Conservation (phyloP, 2,888 invertebrate genomes). For the Schizotus pectinicornis region DNA sequence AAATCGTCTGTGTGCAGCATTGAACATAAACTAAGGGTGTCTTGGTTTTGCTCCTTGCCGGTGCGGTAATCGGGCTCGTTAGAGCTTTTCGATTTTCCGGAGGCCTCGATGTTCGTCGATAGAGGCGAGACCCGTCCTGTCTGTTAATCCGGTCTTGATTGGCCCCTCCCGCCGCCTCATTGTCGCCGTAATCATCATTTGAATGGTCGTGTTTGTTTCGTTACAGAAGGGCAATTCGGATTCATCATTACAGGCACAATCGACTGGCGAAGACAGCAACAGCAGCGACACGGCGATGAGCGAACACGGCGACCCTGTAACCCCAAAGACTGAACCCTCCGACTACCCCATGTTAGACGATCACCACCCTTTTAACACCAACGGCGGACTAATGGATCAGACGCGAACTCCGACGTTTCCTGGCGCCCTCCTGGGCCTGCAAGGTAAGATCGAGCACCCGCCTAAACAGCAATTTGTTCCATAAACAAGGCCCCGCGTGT, state of each 20-base stretch:
- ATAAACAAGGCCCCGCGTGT: constrained; percentile 11
- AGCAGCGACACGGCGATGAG: constrained; percentile 84
- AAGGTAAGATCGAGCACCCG: constrained; percentile 63
- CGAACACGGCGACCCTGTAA: constrained; percentile 69
- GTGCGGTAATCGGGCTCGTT: too few relatives aligned
- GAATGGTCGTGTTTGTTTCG: constrained; percentile 10
- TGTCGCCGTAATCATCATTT: neutral
- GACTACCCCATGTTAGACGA: constrained; percentile 72
- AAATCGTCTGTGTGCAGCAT: too few relatives aligned
- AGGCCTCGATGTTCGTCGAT: neutral
- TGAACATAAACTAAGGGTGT: too few relatives aligned
- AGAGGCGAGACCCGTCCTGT: neutral
- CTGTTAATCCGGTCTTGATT: neutral
- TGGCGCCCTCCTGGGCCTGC: constrained; percentile 78
- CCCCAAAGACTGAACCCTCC: constrained; percentile 76
- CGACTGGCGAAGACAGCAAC: constrained; percentile 82
- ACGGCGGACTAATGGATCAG: constrained; percentile 67
- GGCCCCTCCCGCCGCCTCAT: neutral
- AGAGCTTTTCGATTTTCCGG: too few relatives aligned
- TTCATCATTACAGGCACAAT: constrained; percentile 68
- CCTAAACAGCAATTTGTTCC: constrained; percentile 11
- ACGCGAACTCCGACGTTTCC: constrained; percentile 78
- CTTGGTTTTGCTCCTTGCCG: too few relatives aligned
- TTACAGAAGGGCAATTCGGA: constrained; percentile 63
- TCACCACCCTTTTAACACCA: constrained; percentile 67